These are phyloP conservation scores for Nasonia longicornis DNA, from an alignment of 1,140 invertebrate species.

Conservation along the genomic window DNA sequence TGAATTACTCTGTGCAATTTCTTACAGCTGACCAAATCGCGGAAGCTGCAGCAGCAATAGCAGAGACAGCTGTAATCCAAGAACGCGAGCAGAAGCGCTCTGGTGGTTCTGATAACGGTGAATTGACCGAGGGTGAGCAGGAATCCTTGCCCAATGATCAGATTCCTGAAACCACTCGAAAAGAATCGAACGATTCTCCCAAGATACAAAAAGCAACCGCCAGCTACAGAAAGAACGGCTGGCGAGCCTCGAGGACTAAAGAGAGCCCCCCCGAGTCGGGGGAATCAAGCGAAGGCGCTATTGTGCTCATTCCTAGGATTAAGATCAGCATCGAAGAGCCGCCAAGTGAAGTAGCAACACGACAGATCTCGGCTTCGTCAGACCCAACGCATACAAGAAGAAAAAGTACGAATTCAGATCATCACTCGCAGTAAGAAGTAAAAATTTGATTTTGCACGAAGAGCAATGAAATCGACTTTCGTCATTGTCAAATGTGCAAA, in stretches of 20 bases:
- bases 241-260: neutral
- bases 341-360: neutral
- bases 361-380: neutral
- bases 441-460: too few species aligned
- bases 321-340: conserved; percentile 52
- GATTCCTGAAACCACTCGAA: neutral
- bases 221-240: neutral
- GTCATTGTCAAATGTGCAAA: neutral
- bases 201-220: neutral
- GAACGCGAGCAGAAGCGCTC: conserved; percentile 3
- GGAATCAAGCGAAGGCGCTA: conserved; percentile 45
- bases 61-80: neutral
- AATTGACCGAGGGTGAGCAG: conserved; percentile 53
- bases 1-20: neutral
- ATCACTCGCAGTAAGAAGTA: neutral
- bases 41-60: conserved; percentile 3
- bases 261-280: conserved; percentile 47
- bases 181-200: neutral
- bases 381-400: neutral
- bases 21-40: neutral
- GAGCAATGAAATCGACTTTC: neutral
- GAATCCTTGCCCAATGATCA: conserved; percentile 52
- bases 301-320: conserved; percentile 50
- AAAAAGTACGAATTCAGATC: neutral
- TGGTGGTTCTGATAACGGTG: conserved; percentile 44